Percentiles rank a stretch among this genome's conserved stretches.
Conservation (phyloP, 1,140 invertebrate species). For the Macrotrachela quadricornifera region DNA sequence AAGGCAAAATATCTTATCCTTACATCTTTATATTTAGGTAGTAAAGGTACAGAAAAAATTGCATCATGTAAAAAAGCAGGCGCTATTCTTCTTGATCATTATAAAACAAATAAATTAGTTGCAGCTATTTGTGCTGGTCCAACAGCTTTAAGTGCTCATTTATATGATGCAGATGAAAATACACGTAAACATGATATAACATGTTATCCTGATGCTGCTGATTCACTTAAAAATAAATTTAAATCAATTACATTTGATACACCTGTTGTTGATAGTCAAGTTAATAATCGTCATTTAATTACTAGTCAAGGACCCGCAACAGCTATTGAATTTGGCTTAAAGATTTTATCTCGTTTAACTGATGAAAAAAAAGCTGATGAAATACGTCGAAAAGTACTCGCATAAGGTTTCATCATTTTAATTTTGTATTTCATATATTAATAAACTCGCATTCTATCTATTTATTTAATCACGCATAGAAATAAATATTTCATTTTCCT, state of each 20-base stretch:
- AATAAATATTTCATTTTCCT: too few relatives aligned
- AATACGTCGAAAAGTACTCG: too few relatives aligned
- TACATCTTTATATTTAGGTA: not conserved
- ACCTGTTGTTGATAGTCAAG: not conserved
- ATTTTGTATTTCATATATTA: too few relatives aligned
- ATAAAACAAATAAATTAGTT: conserved; percentile 44
- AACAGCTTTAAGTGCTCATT: conserved; percentile 1
- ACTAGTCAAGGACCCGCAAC: conserved; percentile 84
- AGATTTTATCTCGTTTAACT: conserved; percentile 52
- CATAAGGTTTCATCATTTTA: too few relatives aligned
- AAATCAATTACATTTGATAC: not conserved
- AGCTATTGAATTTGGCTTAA: conserved; percentile 67
- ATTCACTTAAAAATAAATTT: conserved; percentile 6
- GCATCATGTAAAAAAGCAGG: conserved; percentile 44
- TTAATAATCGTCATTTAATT: conserved; percentile 31
- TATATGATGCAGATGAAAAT: not conserved
- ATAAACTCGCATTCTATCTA: too few relatives aligned
- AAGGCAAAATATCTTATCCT: not conserved
- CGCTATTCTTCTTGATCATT: conserved; percentile 52
- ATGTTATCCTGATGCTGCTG: conserved; percentile 2
- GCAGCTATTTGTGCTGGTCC: conserved; percentile 65
- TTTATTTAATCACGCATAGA: too few relatives aligned
- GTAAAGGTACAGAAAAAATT: not conserved
- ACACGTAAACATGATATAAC: not conserved
- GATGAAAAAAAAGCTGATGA: conserved; percentile 40